These are phyloP conservation scores for Cylloceria caligata DNA, from an alignment of 2,888 invertebrate species.

Conservation along the genomic window DNA sequence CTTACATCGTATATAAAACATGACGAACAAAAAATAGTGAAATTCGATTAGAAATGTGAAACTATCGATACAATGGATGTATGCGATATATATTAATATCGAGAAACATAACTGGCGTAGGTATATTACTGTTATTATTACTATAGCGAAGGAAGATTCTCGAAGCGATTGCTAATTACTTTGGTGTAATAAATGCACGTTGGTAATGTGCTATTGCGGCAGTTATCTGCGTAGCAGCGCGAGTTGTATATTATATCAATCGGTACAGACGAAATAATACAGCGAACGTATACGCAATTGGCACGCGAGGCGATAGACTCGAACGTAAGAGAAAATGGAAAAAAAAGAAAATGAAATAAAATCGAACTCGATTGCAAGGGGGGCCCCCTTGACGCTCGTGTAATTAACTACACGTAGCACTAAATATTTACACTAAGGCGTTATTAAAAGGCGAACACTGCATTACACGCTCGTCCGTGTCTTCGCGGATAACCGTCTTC, in stretches of 20 bases:
- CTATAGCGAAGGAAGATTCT: conserved; percentile 53
- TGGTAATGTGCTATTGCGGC: conserved; percentile 41
- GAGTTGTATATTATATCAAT: conserved; percentile 33
- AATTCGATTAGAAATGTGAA: conserved; percentile 26
- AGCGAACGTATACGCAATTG: conserved; percentile 43
- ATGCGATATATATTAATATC: background rate
- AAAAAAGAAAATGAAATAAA: conserved; percentile 46
- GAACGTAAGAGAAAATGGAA: conserved; percentile 48
- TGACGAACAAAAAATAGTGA: background rate
- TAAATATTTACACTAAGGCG: background rate
- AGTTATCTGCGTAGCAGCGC: conserved; percentile 27
- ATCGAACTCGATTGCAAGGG: conserved; percentile 22
- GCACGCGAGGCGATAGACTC: conserved; percentile 61
- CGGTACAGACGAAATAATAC: conserved; percentile 24
- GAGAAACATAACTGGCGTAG: background rate
- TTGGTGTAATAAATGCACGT: conserved; percentile 60
- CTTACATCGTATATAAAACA: conserved; percentile 1
- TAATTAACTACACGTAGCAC: conserved; percentile 4
- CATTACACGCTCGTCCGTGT: conserved; percentile 26
- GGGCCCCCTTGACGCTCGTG: no score
- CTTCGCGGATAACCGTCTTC: conserved; percentile 32
- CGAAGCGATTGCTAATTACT: conserved; percentile 60
- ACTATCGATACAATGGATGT: conserved; percentile 22
- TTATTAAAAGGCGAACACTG: conserved; percentile 4
- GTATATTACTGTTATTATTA: conserved; percentile 24